phyloP scores from a whole-genome alignment of 2,888 invertebrate species.

The Acrobasis repandana region DNA sequence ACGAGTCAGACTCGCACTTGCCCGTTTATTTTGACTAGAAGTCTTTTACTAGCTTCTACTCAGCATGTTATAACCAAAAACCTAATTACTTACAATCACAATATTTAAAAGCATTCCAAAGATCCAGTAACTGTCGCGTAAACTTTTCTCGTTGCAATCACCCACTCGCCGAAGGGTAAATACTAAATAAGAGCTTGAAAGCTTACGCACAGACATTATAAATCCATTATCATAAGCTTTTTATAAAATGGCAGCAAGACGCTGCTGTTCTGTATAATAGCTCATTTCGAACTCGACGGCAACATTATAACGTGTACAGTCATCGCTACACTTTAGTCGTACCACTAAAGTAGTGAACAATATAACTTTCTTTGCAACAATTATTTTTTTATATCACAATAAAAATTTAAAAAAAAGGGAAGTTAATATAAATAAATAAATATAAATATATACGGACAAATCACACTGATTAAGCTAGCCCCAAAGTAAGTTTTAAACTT shows the following conservation, averaged over 20 bases:
- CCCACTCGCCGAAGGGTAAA: conserved; percentile 1
- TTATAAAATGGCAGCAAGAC: not conserved
- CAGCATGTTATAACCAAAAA: too few species aligned
- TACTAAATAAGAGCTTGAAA: conserved; percentile 5
- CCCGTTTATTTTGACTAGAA: too few species aligned
- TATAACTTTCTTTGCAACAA: not conserved
- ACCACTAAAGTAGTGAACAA: not conserved
- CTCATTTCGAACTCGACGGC: not conserved
- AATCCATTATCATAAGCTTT: conserved; percentile 16
- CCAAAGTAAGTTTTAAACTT: too few species aligned
- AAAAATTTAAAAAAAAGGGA: too few species aligned
- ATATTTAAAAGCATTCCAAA: too few species aligned
- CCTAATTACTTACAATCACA: too few species aligned
- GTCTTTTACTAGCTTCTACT: too few species aligned
- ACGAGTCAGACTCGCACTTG: too few species aligned
- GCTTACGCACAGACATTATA: not conserved
- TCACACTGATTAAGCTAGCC: too few species aligned
- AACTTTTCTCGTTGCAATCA: not conserved
- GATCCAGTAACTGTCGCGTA: not conserved
- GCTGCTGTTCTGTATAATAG: not conserved
- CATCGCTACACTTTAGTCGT: not conserved
- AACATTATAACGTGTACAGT: not conserved
- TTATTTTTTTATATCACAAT: too few species aligned
- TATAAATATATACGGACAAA: too few species aligned
- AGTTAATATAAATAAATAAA: too few species aligned